Evolutionary conservation across 2,797 vertebrate genomes (phyloP), one percentile per base, ranked within the genome.

Genomic region (Buceros bicornis): DNA sequence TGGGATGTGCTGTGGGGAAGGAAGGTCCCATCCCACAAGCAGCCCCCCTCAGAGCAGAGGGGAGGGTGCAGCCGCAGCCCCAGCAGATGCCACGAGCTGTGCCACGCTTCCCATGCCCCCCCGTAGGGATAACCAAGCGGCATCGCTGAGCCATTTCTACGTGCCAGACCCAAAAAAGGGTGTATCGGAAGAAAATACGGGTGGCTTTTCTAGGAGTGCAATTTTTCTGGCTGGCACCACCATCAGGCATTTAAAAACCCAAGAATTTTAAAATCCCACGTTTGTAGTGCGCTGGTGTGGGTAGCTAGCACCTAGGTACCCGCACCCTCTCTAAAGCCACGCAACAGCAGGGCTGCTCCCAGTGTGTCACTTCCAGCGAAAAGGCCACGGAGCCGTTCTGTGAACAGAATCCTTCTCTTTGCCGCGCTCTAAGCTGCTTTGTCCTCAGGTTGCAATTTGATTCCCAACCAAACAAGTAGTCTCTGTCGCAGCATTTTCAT

Each of bases 41-140:
- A 3, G 16, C 77, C 77, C 56, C 50, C 77, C 61, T 87, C 48
- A 14, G 42, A 78, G 73, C 61, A 28, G 81, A 53, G 77, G 40
- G 60, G 58, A 86, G 35, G 1, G 16, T 20, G 26, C n/a, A 60
- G 81, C 51, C 64, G 13, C 51, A 82, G 77, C 86, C 65, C 66
- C 10, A 24, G 77, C 76, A 69, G 82, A 33, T 22, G 53, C 89
- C 76, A 7, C 26, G 22, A 64, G 45, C 80, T 56, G 66, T 37
- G 73, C 64, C 26, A 4, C 4, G 26, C 53, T 53, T 31, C 81
- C 7, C 0, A 1, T 22, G 33, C 9, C 37, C 48, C 6, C 2
- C 4, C 1, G n/a, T 4, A 29, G 71, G 57, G 60, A 60, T 11
- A 56, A 37, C 31, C 0, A 0, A 60, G 71, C 47, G 48, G 51